A percentile compares a stretch with the other conserved stretches of the same genome.
These are phyloP conservation scores for Colius striatus DNA, from an alignment of 2,113 vertebrate genomes.

Conservation along the genomic window DNA sequence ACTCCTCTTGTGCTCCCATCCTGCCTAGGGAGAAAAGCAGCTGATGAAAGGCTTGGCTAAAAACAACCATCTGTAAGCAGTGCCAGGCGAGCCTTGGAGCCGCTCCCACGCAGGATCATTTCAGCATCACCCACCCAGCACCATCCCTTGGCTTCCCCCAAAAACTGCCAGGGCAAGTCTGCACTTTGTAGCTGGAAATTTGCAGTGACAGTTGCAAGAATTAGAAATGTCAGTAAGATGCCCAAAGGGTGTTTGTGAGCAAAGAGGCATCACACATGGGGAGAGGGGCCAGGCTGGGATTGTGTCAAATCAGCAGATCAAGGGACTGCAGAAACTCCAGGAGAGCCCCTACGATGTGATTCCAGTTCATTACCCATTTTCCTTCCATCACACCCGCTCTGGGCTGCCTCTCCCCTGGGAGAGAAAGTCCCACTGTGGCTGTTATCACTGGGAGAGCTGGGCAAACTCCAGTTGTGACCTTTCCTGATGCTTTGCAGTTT, in stretches of 20 bases:
- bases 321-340: background rate
- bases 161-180: background rate
- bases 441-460: background rate
- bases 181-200: background rate
- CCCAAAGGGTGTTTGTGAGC: background rate
- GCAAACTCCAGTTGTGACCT: background rate
- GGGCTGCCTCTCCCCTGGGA: background rate
- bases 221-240: background rate
- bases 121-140: background rate
- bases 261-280: background rate
- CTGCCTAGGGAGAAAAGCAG: background rate
- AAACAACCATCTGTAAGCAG: background rate
- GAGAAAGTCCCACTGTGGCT: background rate
- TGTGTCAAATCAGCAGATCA: background rate
- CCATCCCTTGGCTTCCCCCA: background rate
- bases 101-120: fast-evolving
- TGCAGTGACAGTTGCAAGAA: background rate
- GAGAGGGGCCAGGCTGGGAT: background rate
- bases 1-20: background rate
- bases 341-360: fast-evolving
- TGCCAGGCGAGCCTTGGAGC: fast-evolving
- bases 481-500: background rate
- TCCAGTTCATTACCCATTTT: background rate
- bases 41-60: background rate
- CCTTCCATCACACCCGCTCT: background rate